Evolutionary conservation across 2,113 vertebrate genomes (phyloP), one percentile per base, ranked within the genome.

Genomic region (Pelecanus crispus): DNA sequence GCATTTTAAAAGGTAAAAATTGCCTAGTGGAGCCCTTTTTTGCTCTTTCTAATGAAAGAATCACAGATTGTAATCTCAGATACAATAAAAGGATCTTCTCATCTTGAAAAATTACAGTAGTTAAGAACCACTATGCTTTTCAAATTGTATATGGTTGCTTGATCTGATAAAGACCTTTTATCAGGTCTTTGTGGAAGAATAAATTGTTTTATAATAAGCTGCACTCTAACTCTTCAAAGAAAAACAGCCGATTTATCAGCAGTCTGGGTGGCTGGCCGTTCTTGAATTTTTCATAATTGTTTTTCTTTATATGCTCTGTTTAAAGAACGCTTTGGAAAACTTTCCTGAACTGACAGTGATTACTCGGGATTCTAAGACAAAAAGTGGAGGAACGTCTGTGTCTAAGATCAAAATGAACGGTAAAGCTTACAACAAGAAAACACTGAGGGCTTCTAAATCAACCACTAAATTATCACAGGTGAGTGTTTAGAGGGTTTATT

Each of bases 401-500:
- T 99, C 99, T 81, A 99, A 99, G 98, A 99, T 99, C 95, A 99
- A 98, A 96, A 98, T 99, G 97, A 99, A 99, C 88, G 99, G 99
- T 42, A 99, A 98, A 97, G 96, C 98, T 89, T 99, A 99, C 97
- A 99, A 99, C 98, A 99, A 98, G 97, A 99, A 99, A 97, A 99
- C 99, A 50, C 98, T 99, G 98, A 99, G 99, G 96, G 98, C 99
- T 96, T 98, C 98, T 73, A 99, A 99, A 98, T 98, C 98, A 91
- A 97, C 98, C n/a, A 97, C 97, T 98, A 99, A 99, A 97, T 97
- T 98, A 97, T 97, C 98, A 96, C 98, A 99, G 98, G 99, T 99
- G 96, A 97, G 98, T 97, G 14, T 45, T 58, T 45, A 50, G 19
- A 49, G 24, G 42, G 44, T 68, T 95, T 95, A 49, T 68, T 95